Evolutionary conservation across 2,113 vertebrate genomes (phyloP).

Genomic region (Fulmarus glacialis): DNA sequence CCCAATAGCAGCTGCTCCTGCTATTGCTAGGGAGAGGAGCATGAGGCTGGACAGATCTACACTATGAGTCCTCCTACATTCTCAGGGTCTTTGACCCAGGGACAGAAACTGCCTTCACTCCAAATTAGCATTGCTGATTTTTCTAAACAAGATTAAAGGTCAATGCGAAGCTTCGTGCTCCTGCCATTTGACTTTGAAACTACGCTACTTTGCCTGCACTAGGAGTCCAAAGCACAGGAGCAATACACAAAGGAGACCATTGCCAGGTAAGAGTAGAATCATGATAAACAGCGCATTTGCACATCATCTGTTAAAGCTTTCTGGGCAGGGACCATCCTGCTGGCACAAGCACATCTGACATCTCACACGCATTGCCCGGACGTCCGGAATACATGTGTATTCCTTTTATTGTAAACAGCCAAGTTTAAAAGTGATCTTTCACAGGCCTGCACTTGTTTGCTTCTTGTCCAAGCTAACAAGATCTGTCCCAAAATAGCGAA

Average conservation of each 20-base stretch:
- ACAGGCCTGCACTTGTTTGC: not conserved
- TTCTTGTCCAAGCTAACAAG: not conserved
- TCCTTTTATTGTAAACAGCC: not conserved
- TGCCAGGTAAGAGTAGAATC: not conserved
- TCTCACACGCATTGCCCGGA: rapidly evolving
- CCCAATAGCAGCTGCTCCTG: not conserved
- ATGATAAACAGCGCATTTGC: not conserved
- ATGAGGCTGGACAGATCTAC: not conserved
- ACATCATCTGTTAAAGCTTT: not conserved
- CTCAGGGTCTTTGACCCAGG: not conserved
- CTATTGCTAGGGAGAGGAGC: not conserved
- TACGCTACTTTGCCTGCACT: not conserved
- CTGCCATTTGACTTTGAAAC: not conserved
- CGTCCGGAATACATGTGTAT: rapidly evolving
- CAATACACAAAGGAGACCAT: not conserved
- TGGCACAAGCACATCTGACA: not conserved
- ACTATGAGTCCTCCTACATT: not conserved
- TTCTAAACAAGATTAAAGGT: not conserved
- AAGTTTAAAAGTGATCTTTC: not conserved
- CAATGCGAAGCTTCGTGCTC: not conserved
- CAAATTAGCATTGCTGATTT: not conserved
- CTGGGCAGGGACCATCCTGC: not conserved
- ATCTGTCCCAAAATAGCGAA: not conserved
- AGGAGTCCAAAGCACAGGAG: not conserved
- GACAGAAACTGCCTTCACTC: not conserved